Evolutionary conservation across 2,113 vertebrate genomes (phyloP).

Genomic region (Hippocampus zosterae): DNA sequence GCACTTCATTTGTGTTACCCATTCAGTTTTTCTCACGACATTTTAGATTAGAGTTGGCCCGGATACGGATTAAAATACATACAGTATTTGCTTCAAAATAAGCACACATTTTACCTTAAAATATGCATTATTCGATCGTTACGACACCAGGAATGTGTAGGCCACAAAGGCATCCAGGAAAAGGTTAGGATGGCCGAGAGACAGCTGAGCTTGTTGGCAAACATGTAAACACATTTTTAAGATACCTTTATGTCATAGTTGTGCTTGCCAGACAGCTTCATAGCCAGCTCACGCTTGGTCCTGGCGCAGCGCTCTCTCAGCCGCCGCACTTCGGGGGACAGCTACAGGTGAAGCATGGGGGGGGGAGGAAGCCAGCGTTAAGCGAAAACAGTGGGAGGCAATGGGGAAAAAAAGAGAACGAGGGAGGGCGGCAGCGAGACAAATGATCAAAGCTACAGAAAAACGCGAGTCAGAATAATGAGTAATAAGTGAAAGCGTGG

Average conservation of each 20-base stretch:
- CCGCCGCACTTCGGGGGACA: conserved; percentile 85
- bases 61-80: no score
- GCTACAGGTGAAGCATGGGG: conserved; percentile 71
- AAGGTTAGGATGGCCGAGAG: conserved; percentile 20
- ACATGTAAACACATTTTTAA: background rate
- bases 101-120: background rate
- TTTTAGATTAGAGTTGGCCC: no score
- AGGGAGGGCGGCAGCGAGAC: background rate
- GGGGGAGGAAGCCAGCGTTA: conserved; percentile 23
- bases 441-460: conserved; percentile 68
- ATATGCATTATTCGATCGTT: background rate
- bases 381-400: conserved; percentile 23
- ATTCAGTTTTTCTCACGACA: no score
- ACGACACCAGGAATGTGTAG: conserved; percentile 7
- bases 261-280: conserved; percentile 85
- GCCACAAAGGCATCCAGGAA: conserved; percentile 31
- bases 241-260: conserved; percentile 89
- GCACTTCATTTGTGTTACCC: no score
- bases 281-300: conserved; percentile 87
- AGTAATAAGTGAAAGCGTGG: conserved; percentile 39
- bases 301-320: conserved; percentile 87
- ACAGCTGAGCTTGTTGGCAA: conserved; percentile 28
- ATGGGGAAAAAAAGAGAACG: conserved; percentile 43
- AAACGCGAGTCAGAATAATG: conserved; percentile 57
- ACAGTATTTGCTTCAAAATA: background rate